phyloP scores from a whole-genome alignment of 2,888 invertebrate species.

The Athalia circularis region DNA sequence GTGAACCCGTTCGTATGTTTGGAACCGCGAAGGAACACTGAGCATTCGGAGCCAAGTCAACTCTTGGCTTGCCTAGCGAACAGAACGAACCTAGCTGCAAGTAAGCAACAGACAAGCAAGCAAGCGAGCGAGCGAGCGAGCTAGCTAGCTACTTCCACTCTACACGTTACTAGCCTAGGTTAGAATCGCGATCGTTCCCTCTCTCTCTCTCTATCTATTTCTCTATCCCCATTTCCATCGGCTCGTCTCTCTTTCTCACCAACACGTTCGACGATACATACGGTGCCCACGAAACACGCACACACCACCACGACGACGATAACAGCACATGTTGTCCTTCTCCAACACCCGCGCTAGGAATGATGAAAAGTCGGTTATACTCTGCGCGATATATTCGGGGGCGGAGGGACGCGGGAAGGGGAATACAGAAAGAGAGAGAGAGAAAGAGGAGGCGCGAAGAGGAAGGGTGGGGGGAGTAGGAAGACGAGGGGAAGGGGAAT shows the following conservation, averaged over 20 bases:
- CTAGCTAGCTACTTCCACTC: conserved; percentile 62
- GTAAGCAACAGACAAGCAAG: background rate
- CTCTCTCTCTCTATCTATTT: conserved; percentile 20
- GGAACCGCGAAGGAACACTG: conserved; percentile 67
- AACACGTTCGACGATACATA: background rate
- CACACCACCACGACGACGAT: background rate
- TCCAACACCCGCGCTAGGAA: conserved; percentile 31
- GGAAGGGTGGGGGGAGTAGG: conserved; percentile 48
- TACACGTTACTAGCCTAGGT: conserved; percentile 57
- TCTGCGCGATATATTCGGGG: background rate
- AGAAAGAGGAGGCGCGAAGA: conserved; percentile 51
- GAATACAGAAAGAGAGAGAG: background rate
- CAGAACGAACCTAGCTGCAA: background rate
- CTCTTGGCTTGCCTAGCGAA: conserved; percentile 66
- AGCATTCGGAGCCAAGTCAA: conserved; percentile 64
- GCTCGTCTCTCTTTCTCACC: background rate
- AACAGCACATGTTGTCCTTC: conserved; percentile 18
- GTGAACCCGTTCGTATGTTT: conserved; percentile 41
- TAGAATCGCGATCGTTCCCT: conserved; percentile 41
- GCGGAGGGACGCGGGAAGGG: conserved; percentile 46
- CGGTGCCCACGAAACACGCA: background rate
- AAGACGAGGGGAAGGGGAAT: conserved; percentile 52
- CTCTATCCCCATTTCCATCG: too few relatives aligned
- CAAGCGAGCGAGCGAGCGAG: background rate
- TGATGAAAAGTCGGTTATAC: background rate